phyloP scores from a whole-genome alignment of 23 tunicate genomes.

The Pegea sp. region DNA sequence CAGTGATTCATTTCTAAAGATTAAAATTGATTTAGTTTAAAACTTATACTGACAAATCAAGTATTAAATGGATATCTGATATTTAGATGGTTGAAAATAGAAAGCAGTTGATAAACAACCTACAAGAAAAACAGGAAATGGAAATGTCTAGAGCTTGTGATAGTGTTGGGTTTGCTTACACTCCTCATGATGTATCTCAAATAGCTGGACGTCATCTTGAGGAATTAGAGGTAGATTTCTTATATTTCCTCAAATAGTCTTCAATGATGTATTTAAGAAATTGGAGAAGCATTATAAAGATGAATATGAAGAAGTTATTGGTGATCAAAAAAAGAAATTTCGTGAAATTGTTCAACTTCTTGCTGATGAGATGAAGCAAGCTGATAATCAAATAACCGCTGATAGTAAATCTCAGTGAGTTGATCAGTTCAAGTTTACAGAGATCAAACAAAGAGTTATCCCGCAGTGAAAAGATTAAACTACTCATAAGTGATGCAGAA shows the following conservation, averaged over 20 bases:
- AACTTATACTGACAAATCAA: background rate
- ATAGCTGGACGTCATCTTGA: constrained; percentile 33
- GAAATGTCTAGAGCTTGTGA: constrained; percentile 82
- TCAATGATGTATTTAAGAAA: no score
- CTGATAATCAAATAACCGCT: constrained; percentile 23
- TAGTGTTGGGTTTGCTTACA: constrained; percentile 58
- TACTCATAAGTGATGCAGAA: background rate
- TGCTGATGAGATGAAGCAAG: constrained; percentile 33
- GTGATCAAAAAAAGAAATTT: constrained; percentile 39
- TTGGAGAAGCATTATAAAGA: constrained; percentile 16
- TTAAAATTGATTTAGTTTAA: background rate
- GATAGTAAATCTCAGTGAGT: constrained; percentile 39
- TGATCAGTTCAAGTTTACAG: background rate
- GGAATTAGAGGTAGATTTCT: constrained; percentile 42
- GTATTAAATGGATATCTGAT: background rate
- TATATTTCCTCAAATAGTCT: no score
- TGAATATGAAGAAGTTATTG: constrained; percentile 10
- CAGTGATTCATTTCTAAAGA: background rate
- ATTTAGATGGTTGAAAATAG: constrained; percentile 1
- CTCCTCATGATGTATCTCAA: constrained; percentile 32
- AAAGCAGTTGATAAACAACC: constrained; percentile 4
- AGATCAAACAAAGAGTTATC: background rate
- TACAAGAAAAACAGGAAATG: constrained; percentile 46
- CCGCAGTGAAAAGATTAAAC: no score
- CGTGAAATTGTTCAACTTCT: constrained; percentile 25